Evolutionary conservation across 2,113 vertebrate genomes (phyloP).

Genomic region (Falcunculus frontatus): DNA sequence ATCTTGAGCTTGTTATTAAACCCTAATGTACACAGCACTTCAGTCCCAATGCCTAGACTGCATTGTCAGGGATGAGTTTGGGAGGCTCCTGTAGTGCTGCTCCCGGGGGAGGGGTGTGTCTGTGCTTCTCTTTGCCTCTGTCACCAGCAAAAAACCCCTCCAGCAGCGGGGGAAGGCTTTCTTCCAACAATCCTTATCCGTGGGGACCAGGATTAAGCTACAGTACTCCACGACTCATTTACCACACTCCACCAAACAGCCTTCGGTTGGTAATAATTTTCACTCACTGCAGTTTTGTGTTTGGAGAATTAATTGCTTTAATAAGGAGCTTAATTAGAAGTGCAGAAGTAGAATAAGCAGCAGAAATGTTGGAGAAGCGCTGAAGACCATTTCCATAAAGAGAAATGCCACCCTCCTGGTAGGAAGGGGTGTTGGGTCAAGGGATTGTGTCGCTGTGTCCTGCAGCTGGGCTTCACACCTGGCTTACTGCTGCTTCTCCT

Average conservation of each 20-base stretch:
- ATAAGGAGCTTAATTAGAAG: conserved; percentile 52
- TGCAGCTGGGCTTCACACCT: background rate
- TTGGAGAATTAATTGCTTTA: conserved; percentile 57
- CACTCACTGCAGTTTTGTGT: background rate
- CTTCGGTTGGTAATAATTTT: background rate
- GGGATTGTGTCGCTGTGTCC: accelerated
- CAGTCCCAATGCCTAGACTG: background rate
- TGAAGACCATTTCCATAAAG: background rate
- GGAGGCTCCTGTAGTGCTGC: background rate
- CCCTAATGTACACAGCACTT: background rate
- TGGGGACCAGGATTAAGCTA: background rate
- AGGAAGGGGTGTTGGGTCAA: background rate
- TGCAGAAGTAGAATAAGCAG: conserved; percentile 5
- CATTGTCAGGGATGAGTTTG: background rate
- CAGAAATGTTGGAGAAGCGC: background rate
- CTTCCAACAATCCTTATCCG: background rate
- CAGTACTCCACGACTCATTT: background rate
- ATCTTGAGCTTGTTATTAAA: background rate
- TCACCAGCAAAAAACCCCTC: background rate
- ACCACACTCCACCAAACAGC: conserved; percentile 14
- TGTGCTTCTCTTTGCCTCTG: background rate
- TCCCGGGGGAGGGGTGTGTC: background rate
- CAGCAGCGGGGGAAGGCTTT: background rate
- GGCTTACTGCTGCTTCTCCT: background rate
- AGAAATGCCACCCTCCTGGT: background rate